These are phyloP conservation scores for Zosterops hypoxanthus DNA, from an alignment of 2,113 vertebrate genomes.

Conservation along the genomic window DNA sequence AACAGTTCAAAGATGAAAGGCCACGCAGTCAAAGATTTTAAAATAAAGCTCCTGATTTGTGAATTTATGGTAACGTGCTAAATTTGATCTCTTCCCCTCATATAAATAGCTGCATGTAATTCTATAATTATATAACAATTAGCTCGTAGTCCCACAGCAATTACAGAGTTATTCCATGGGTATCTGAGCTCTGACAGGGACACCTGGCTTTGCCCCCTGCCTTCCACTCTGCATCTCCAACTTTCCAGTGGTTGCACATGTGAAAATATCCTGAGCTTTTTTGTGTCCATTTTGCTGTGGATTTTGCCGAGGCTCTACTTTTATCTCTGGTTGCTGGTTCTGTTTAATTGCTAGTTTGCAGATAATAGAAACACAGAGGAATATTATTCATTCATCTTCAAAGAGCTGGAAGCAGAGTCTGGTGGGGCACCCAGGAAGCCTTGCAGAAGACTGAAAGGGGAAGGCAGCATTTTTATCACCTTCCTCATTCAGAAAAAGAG, in stretches of 20 bases:
- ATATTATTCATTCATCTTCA: constrained; percentile 29
- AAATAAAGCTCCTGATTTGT: constrained; percentile 49
- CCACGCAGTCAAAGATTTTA: constrained; percentile 7
- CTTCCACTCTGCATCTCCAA: not conserved
- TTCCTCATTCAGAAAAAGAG: constrained; percentile 45
- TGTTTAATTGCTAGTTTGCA: constrained; percentile 29
- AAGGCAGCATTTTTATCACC: not conserved
- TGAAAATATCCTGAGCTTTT: not conserved
- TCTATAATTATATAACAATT: constrained; percentile 46
- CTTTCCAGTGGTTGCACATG: not conserved
- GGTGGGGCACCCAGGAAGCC: constrained; percentile 20
- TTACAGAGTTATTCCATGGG: not conserved
- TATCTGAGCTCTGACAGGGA: not conserved
- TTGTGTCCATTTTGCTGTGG: fast-evolving
- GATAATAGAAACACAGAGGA: constrained; percentile 16
- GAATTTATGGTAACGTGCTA: constrained; percentile 40
- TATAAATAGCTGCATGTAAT: constrained; percentile 25
- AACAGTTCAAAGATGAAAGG: constrained; percentile 66
- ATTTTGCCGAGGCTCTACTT: not conserved
- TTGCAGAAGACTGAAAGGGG: not conserved
- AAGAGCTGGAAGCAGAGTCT: constrained; percentile 14
- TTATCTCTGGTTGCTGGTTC: not conserved
- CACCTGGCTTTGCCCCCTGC: not conserved
- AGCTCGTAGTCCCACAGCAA: not conserved
- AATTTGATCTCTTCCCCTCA: constrained; percentile 31